Conservation (phyloP, 1,140 invertebrate genomes). For the Vanessa tameamea region DNA sequence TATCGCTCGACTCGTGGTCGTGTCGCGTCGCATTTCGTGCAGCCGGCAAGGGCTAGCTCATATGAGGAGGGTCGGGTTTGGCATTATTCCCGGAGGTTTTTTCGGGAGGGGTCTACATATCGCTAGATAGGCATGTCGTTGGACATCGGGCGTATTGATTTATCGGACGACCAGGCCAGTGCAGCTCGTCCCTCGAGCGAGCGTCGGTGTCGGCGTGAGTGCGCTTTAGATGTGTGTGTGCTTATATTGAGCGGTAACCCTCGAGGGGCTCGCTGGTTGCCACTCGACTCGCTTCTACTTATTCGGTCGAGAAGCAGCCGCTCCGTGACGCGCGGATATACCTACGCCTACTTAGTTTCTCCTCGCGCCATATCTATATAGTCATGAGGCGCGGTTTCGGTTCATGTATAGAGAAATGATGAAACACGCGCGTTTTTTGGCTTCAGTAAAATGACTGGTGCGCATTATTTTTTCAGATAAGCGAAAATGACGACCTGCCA, state of each 20-base stretch:
- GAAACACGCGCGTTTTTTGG: slow-evolving; percentile 67
- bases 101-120: slow-evolving; percentile 65
- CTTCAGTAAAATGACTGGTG: slow-evolving; percentile 62
- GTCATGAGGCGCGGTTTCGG: slow-evolving; percentile 69
- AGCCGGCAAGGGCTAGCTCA: slow-evolving; percentile 68
- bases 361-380: slow-evolving; percentile 68
- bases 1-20: slow-evolving; percentile 76
- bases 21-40: slow-evolving; percentile 73
- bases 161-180: slow-evolving; percentile 76
- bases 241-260: slow-evolving; percentile 77
- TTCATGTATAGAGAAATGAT: slow-evolving; percentile 58
- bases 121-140: slow-evolving; percentile 61
- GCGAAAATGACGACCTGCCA: slow-evolving; percentile 80
- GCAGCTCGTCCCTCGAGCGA: slow-evolving; percentile 69
- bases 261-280: slow-evolving; percentile 76
- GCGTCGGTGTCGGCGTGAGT: slow-evolving; percentile 73
- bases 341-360: slow-evolving; percentile 79
- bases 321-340: slow-evolving; percentile 68
- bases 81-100: slow-evolving; percentile 74
- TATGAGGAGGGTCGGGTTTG: slow-evolving; percentile 71
- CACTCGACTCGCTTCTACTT: slow-evolving; percentile 79
- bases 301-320: slow-evolving; percentile 75
- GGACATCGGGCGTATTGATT: slow-evolving; percentile 78
- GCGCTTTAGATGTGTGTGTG: slow-evolving; percentile 67
- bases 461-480: slow-evolving; percentile 81